A percentile compares a stretch with the other conserved stretches of the same genome.
Evolutionary conservation across 2,113 vertebrate species (phyloP).

Genomic region (Cairina moschata): DNA sequence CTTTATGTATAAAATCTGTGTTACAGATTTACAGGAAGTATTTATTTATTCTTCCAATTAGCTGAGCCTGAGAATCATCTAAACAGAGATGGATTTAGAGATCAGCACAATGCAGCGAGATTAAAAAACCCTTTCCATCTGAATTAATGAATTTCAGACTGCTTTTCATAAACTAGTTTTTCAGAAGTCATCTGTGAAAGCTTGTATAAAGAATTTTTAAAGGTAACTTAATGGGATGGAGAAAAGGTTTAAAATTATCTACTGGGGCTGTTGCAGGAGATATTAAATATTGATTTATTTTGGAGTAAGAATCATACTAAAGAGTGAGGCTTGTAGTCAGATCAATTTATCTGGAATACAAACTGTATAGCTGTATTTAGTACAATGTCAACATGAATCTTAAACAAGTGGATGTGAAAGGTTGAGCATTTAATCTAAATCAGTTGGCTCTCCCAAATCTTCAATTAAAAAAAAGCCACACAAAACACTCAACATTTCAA

Average conservation of each 20-base stretch:
- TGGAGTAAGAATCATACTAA: slow-evolving; percentile 80
- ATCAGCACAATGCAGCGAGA: slow-evolving; percentile 40
- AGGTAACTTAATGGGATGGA: slow-evolving; percentile 91
- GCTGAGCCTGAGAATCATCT: slow-evolving; percentile 57
- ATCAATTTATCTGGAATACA: slow-evolving; percentile 87
- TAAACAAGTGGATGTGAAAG: slow-evolving; percentile 42
- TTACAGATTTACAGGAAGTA: slow-evolving; percentile 43
- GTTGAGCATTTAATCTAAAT: slow-evolving; percentile 25
- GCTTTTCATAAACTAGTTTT: slow-evolving; percentile 59
- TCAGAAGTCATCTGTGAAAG: slow-evolving; percentile 70
- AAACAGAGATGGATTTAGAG: slow-evolving; percentile 53
- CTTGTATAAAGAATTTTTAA: slow-evolving; percentile 82
- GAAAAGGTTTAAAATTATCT: slow-evolving; percentile 90
- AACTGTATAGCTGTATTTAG: slow-evolving; percentile 73
- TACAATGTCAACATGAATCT: slow-evolving; percentile 64
- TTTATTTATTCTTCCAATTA: slow-evolving; percentile 60
- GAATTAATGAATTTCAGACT: slow-evolving; percentile 59
- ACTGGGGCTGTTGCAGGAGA: slow-evolving; percentile 79
- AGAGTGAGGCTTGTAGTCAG: slow-evolving; percentile 84
- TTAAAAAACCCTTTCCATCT: slow-evolving; percentile 47
- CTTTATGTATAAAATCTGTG: neutral
- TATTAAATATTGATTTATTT: slow-evolving; percentile 95
- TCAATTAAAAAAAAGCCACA: slow-evolving; percentile 21
- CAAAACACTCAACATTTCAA: neutral
- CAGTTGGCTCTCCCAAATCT: slow-evolving; percentile 25